A percentile compares a stretch with the other conserved stretches of the same genome.
Evolutionary conservation across 2,113 vertebrate genomes (phyloP).

Genomic region (Eupsittula cactorum): DNA sequence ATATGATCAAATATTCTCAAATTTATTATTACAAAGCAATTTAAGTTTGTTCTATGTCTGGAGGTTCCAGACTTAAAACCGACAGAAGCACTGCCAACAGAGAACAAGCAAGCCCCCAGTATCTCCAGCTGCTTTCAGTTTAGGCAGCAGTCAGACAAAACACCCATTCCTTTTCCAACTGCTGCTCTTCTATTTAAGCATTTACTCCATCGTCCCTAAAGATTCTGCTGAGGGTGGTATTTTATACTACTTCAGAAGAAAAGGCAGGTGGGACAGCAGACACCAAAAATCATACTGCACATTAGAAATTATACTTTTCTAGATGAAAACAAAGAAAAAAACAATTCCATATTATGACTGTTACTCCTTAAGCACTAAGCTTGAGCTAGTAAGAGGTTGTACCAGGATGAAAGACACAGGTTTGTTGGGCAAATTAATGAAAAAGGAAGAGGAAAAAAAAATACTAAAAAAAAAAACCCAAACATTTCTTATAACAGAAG

Average conservation of each 20-base stretch:
- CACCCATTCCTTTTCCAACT: background rate
- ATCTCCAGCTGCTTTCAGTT: background rate
- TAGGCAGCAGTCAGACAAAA: conserved; percentile 2
- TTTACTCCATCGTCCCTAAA: background rate
- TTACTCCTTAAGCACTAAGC: background rate
- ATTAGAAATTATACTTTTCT: background rate
- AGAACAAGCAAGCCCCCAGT: background rate
- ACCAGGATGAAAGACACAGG: background rate
- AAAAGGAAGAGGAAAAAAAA: background rate
- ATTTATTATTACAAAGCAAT: background rate
- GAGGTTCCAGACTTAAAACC: background rate
- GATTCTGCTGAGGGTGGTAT: background rate
- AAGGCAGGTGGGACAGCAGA: background rate
- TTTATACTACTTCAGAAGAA: background rate
- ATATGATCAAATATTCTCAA: background rate
- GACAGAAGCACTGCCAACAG: background rate
- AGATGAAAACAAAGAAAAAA: background rate
- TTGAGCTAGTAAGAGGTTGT: background rate
- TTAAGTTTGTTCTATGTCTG: background rate
- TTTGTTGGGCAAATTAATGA: background rate
- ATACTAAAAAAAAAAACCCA: too few relatives aligned
- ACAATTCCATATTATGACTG: background rate
- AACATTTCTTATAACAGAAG: background rate
- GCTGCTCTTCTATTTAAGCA: background rate
- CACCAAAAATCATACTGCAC: background rate